Base-by-base conservation (phyloP, 1,140 invertebrate species). In the Ylistrum balloti region DNA sequence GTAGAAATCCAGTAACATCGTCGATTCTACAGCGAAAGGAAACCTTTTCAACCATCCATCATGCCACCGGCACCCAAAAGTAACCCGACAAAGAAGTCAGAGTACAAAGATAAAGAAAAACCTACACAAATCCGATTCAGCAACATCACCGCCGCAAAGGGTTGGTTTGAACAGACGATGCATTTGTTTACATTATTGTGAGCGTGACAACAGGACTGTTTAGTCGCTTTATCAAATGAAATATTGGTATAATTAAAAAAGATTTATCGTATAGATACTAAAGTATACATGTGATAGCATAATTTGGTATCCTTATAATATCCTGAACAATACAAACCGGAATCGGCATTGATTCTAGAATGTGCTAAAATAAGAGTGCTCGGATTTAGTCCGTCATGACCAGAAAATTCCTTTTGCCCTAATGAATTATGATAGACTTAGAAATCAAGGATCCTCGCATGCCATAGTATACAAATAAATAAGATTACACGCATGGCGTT, bases 121-220 rank as follows among this genome's bases (percentile, higher is more conserved):
- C 99, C 99, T 20, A 97, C 97, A 22, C 98, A 99, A 97, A 99
- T 99, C 95, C 97, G 99, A 86, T 97, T 97, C 90, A 99, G 98
- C 94, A 99, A 99, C 96, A 99, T 99, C 92, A 98, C 98, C 96
- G 99, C 99, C 92, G 99, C 99, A 33, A 99, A 99, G 98, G 98
- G 99, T 99, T 90, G 90, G 92, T 93, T 93, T n/a, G n/a, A 91
- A 92, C 89, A 90, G 56, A 74, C 56, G 56, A 74, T 74, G n/a
- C 56, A 74, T 74, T 74, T 74, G 56, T 74, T 74, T 74, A 74
- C 56, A 74, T 74, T 74, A n/a, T 74, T 74, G 56, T 74, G 56
- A 74, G 9, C 56, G 56, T 74, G n/a, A 74, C 56, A 74, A 74
- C 56, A 74, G 56, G n/a, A 0, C 3, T 74, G n/a, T 38, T 74